A percentile compares a stretch with the other conserved stretches of the same genome.
These are phyloP conservation scores for Ancistrus triradiatus DNA, from an alignment of 2,113 vertebrate species.

Conservation along the genomic window DNA sequence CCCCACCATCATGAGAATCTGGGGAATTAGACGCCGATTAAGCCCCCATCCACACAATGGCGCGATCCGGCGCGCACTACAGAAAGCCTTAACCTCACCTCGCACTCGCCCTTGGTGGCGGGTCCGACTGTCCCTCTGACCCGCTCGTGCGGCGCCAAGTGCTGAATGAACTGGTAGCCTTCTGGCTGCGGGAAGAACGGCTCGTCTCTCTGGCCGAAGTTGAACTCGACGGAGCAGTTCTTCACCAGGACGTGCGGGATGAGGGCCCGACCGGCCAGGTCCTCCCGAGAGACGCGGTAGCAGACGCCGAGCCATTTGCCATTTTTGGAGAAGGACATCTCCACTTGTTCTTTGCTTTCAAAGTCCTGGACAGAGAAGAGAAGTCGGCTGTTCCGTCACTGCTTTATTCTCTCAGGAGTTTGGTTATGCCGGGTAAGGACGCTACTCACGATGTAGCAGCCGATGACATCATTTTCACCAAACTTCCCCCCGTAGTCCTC, in stretches of 20 bases:
- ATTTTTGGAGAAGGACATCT: conserved; percentile 78
- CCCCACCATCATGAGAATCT: conserved; percentile 85
- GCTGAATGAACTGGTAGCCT: conserved; percentile 74
- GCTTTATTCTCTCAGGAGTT: no score
- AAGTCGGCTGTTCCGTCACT: neutral
- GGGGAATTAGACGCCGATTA: neutral
- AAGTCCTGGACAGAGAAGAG: conserved; percentile 63
- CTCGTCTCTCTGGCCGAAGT: conserved; percentile 73
- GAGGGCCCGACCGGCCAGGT: conserved; percentile 65
- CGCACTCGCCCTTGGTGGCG: conserved; percentile 75
- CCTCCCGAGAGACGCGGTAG: conserved; percentile 61
- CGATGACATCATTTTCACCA: conserved; percentile 76
- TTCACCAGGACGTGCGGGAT: conserved; percentile 79
- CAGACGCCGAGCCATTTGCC: conserved; percentile 72
- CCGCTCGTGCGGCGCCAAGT: conserved; percentile 62
- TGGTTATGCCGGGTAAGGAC: no score
- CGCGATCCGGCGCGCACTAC: no score
- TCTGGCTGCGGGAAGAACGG: conserved; percentile 66
- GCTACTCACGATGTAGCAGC: conserved; percentile 71
- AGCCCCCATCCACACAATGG: no score
- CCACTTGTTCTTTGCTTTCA: conserved; percentile 70
- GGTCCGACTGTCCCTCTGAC: conserved; percentile 70
- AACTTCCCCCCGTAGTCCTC: conserved; percentile 78
- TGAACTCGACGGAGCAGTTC: conserved; percentile 80
- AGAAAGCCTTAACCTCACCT: no score